These are phyloP conservation scores for Aurelia aurita complex sp. Pacific DNA, from an alignment of 30 jellyfish, hydroid and myxozoan species.

Conservation along the genomic window DNA sequence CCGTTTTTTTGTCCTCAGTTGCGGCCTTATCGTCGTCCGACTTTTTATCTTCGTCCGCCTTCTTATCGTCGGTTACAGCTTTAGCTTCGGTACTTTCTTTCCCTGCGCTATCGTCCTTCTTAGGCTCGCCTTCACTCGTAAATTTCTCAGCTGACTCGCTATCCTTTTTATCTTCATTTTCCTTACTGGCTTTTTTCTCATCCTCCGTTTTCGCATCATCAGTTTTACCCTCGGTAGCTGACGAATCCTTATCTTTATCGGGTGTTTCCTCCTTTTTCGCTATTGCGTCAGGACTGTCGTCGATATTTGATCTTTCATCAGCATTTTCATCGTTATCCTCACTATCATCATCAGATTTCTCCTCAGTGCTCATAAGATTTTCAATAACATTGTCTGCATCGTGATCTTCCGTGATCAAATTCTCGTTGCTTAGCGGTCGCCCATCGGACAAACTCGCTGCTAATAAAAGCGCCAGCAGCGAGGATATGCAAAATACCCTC, in stretches of 20 bases:
- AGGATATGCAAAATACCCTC: slow-evolving; percentile 57
- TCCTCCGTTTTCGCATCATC: slow-evolving; percentile 26
- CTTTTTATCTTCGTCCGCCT: slow-evolving; percentile 22
- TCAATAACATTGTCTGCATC: slow-evolving; percentile 38
- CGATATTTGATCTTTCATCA: slow-evolving; percentile 48
- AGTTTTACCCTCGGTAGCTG: slow-evolving; percentile 9
- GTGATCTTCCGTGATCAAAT: slow-evolving; percentile 4
- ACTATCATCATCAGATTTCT: slow-evolving; percentile 55
- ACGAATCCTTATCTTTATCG: too few species aligned
- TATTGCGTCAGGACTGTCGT: slow-evolving; percentile 25
- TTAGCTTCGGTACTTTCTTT: slow-evolving; percentile 12
- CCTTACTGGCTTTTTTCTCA: slow-evolving; percentile 29
- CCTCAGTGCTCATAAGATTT: slow-evolving; percentile 23
- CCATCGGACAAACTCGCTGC: slow-evolving; percentile 45
- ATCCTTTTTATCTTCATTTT: slow-evolving; percentile 20
- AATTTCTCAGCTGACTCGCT: slow-evolving; percentile 16
- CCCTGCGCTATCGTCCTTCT: slow-evolving; percentile 1
- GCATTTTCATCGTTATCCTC: slow-evolving; percentile 67
- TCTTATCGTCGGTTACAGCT: slow-evolving; percentile 7
- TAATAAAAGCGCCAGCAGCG: slow-evolving; percentile 28
- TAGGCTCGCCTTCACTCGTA: slow-evolving; percentile 3
- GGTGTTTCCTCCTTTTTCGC: too few species aligned
- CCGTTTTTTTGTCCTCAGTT: slow-evolving; percentile 9
- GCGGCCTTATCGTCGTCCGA: slow-evolving; percentile 1
- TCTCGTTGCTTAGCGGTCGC: slow-evolving; percentile 59